phyloP scores from a whole-genome alignment of 23 tunicate species.

The Corella eumyota region DNA sequence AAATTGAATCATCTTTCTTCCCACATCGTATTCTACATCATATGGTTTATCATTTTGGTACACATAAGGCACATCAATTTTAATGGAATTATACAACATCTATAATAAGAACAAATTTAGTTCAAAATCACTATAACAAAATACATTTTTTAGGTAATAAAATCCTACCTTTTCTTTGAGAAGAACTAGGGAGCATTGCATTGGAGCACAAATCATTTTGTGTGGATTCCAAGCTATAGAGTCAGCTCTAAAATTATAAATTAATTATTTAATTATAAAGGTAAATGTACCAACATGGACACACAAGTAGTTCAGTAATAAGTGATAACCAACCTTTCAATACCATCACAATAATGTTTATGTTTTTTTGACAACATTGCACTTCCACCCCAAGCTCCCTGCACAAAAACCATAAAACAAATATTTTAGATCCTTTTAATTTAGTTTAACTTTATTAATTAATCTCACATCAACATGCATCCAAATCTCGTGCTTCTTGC shows the following conservation, averaged over 20 bases:
- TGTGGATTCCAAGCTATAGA: constrained; percentile 97
- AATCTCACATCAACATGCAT: constrained; percentile 77
- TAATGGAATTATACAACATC: no score
- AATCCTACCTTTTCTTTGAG: constrained; percentile 40
- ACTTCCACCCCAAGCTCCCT: constrained; percentile 93
- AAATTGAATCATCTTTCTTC: constrained; percentile 40
- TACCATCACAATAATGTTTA: constrained; percentile 52
- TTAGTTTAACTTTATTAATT: no score
- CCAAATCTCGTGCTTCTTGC: constrained; percentile 58
- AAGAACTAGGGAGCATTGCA: constrained; percentile 73
- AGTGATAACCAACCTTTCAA: constrained; percentile 23
- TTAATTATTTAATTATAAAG: neutral
- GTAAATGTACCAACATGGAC: neutral
- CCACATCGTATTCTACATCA: constrained; percentile 63
- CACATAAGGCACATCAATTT: constrained; percentile 42
- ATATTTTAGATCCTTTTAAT: neutral
- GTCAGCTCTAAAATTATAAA: constrained; percentile 42
- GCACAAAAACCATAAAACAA: neutral
- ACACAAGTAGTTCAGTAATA: neutral
- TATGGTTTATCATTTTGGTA: constrained; percentile 89
- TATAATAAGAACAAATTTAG: no score
- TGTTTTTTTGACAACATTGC: constrained; percentile 54
- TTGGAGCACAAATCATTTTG: constrained; percentile 59
- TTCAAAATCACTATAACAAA: no score
- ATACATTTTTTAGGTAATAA: neutral